These are phyloP conservation scores for Lasaia peninsularis DNA, from an alignment of 1,140 invertebrate genomes.

Conservation along the genomic window DNA sequence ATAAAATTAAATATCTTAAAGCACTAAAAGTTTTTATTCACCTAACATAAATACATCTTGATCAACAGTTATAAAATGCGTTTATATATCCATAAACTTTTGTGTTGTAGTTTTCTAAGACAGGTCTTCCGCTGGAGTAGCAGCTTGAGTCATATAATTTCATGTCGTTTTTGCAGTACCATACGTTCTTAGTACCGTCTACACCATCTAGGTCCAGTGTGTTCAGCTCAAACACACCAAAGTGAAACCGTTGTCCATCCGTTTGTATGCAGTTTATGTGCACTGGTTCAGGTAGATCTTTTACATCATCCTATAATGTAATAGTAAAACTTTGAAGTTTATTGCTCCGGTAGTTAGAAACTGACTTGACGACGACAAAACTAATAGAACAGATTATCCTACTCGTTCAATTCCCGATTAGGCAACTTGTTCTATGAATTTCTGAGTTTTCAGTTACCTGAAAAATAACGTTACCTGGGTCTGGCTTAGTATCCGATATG, in stretches of 20 bases:
- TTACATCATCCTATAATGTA: slow-evolving; percentile 78
- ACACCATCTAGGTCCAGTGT: slow-evolving; percentile 82
- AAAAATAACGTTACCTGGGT: too few species aligned
- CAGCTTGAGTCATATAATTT: slow-evolving; percentile 83
- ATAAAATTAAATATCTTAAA: not conserved
- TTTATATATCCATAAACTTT: slow-evolving; percentile 87
- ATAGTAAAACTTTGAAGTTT: not conserved
- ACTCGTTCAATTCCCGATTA: too few species aligned
- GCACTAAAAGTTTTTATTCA: slow-evolving; percentile 14
- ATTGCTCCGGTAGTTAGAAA: too few species aligned
- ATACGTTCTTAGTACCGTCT: slow-evolving; percentile 86
- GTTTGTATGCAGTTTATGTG: slow-evolving; percentile 88
- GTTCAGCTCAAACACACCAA: slow-evolving; percentile 91
- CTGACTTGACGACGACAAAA: too few species aligned
- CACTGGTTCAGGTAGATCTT: slow-evolving; percentile 86
- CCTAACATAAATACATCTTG: slow-evolving; percentile 14
- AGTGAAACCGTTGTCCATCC: slow-evolving; percentile 86
- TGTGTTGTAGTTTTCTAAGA: slow-evolving; percentile 85
- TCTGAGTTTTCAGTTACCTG: too few species aligned
- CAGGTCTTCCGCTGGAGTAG: slow-evolving; percentile 81
- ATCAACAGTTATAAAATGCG: slow-evolving; percentile 83
- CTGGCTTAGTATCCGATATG: too few species aligned
- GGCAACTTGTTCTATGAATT: too few species aligned
- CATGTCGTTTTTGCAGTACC: slow-evolving; percentile 83
- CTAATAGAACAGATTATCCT: too few species aligned